Evolutionary conservation across 1,140 invertebrate genomes (phyloP), one percentile per base, ranked within the genome.

Genomic region (Brachionus plicatilis): DNA sequence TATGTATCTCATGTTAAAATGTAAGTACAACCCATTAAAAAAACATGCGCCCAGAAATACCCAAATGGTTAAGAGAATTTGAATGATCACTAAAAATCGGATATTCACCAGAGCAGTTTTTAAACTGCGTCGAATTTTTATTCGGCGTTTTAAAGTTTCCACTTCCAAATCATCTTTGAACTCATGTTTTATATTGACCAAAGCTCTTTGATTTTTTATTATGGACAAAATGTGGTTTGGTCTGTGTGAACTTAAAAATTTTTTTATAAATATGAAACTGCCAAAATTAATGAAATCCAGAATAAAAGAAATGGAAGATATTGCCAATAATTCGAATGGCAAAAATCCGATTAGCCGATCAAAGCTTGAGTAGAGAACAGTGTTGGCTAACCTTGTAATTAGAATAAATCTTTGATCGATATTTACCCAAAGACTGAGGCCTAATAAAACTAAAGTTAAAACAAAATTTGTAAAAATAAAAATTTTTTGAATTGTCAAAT

Each of bases 11-110:
- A 24, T 65, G 33, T 43, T 65, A 60, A 65, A 60, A 45, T 82
- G 79, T 20, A 82, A 43, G 29, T 65, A 82, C 6, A 82, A n/a
- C 11, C 27, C 79, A 24, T 43, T 82, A 17, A 82, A 82, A 68
- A 65, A 68, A 17, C 65, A 9, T 45, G 41, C 27, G 14, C 37
- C 33, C 7, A 82, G n/a, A 41, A 82, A 41, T 45, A 82, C 27
- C 11, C 5, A 14, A 0, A 68, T 1, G 14, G 14, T 33, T 12
- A 82, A 6, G 3, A 82, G 12, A 45, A 60, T 7, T 20, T 60
- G 41, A 60, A 68, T 65, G 12, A 33, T 12, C 20, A 43, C 9
- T 29, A 82, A 65, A 82, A 47, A 60, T 68, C 33, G 29, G n/a
- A 82, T 45, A 27, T 82, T 65, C 12, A 60, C 17, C 17, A 60